Conservation (phyloP, 2,113 vertebrate species). For the Oostethus manadensis region DNA sequence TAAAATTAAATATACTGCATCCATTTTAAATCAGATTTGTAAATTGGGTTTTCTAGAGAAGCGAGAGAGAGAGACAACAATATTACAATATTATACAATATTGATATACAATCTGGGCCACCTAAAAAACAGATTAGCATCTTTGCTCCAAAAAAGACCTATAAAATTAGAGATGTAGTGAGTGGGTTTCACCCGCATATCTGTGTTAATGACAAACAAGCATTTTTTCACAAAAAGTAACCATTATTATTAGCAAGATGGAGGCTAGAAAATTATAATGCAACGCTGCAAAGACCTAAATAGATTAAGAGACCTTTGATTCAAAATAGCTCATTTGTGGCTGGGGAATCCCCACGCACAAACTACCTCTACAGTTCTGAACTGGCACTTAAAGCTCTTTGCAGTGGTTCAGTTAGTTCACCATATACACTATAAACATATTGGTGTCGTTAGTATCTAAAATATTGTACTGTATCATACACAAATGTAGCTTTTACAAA, state of each 20-base stretch:
- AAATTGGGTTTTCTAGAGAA: too few species aligned
- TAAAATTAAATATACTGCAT: too few species aligned
- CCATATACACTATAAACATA: too few species aligned
- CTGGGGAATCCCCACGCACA: slow-evolving; percentile 29
- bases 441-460: too few species aligned
- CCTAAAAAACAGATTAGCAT: too few species aligned
- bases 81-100: too few species aligned
- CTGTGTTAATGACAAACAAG: slow-evolving; percentile 49
- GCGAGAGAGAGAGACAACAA: too few species aligned
- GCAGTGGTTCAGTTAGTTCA: too few species aligned
- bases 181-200: slow-evolving; percentile 41
- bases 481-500: background rate
- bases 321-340: slow-evolving; percentile 27
- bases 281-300: slow-evolving; percentile 15
- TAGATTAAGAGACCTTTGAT: slow-evolving; percentile 7
- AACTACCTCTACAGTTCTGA: slow-evolving; percentile 6
- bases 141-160: too few species aligned
- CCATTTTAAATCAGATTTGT: too few species aligned
- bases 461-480: background rate
- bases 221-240: slow-evolving; percentile 37
- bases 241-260: slow-evolving; percentile 10
- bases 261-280: slow-evolving; percentile 26
- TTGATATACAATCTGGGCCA: too few species aligned
- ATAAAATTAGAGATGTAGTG: too few species aligned
- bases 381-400: background rate